These are phyloP conservation scores for Lasiurus cinereus DNA, from an alignment of 2,113 vertebrate species.

Conservation along the genomic window DNA sequence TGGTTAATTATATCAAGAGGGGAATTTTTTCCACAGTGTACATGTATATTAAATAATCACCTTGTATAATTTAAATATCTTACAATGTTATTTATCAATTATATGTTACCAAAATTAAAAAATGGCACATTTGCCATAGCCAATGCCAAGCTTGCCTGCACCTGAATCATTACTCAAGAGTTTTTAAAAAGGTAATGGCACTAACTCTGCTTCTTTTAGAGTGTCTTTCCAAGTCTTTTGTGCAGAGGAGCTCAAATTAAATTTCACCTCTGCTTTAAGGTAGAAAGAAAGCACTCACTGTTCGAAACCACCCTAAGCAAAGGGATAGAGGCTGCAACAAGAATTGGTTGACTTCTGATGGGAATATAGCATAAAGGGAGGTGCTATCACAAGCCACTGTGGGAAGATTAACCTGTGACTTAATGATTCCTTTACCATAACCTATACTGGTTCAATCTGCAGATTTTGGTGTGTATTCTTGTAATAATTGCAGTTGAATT, in stretches of 20 bases:
- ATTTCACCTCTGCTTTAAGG: not conserved
- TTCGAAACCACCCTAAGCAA: not conserved
- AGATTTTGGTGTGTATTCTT: not conserved
- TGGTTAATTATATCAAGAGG: not conserved
- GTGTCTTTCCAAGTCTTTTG: not conserved
- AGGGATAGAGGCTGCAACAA: too few relatives aligned
- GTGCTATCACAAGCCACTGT: fast-evolving
- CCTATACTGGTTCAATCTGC: fast-evolving
- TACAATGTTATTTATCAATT: not conserved
- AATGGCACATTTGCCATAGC: not conserved
- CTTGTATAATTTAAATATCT: not conserved
- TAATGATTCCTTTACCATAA: fast-evolving
- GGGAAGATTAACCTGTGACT: fast-evolving
- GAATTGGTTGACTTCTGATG: fast-evolving
- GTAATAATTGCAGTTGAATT: fast-evolving
- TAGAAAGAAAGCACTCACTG: not conserved
- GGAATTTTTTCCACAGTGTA: not conserved
- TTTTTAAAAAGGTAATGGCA: not conserved
- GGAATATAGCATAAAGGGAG: fast-evolving
- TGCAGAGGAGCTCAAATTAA: not conserved
- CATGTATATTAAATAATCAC: not conserved
- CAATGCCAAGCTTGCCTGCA: not conserved
- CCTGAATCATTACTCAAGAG: too few relatives aligned
- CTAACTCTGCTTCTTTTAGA: too few relatives aligned
- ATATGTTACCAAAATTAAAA: not conserved